Conservation (phyloP, 2,113 vertebrate genomes). For the Anthoscopus minutus region DNA sequence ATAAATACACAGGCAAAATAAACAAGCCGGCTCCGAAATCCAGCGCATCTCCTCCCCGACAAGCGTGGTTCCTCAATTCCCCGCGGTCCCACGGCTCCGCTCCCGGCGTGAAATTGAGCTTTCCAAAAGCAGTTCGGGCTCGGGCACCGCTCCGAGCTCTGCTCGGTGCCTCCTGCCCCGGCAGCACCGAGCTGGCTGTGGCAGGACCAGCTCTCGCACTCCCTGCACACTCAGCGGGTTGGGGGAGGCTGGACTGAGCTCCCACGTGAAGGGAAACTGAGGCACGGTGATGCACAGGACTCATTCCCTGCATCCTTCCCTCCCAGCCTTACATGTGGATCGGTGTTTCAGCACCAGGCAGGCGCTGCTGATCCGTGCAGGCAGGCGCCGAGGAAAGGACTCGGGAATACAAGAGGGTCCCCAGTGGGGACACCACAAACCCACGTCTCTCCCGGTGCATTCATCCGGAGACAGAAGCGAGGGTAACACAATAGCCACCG, state of each 20-base stretch:
- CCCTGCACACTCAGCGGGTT: rapidly evolving
- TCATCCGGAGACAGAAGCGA: background rate
- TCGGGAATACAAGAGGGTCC: background rate
- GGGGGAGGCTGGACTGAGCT: background rate
- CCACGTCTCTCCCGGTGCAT: rapidly evolving
- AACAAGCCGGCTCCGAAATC: slow-evolving; percentile 20
- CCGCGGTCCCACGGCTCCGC: background rate
- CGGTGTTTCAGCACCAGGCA: rapidly evolving
- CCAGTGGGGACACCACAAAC: background rate
- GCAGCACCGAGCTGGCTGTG: rapidly evolving
- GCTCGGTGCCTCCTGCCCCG: background rate
- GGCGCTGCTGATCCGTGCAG: rapidly evolving
- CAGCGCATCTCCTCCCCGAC: slow-evolving; percentile 63
- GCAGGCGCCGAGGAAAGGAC: rapidly evolving
- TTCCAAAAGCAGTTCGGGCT: slow-evolving; percentile 43
- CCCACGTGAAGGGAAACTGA: rapidly evolving
- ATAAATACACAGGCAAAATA: background rate
- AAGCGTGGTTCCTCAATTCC: slow-evolving; percentile 63
- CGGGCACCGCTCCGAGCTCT: background rate
- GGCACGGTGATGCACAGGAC: background rate
- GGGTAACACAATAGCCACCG: background rate
- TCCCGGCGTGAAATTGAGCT: slow-evolving; percentile 54
- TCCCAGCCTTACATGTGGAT: rapidly evolving
- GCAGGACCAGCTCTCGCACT: too few species aligned
- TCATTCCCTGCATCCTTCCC: background rate